Percentiles rank a stretch among this genome's conserved stretches.
phyloP scores from a whole-genome alignment of 1,140 invertebrate genomes.

The Cherax destructor region DNA sequence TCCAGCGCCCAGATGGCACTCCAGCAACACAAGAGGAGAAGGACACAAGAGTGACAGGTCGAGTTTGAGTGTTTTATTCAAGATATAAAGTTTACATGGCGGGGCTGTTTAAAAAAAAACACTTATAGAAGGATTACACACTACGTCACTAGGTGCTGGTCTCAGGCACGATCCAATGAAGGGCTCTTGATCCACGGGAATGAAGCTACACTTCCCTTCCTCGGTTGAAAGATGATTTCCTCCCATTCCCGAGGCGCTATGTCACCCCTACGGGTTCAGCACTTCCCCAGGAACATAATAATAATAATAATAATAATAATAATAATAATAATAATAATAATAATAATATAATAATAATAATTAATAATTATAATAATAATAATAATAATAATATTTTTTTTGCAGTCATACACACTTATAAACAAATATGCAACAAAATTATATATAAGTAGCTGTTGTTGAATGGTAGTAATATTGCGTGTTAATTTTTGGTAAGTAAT shows the following conservation, averaged over 20 bases:
- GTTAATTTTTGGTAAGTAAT: neutral
- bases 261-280: too few relatives aligned
- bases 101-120: neutral
- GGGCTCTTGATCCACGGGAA: too few relatives aligned
- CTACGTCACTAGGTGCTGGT: neutral
- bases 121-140: neutral
- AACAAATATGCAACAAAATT: slow-evolving; percentile 5
- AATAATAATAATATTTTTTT: neutral
- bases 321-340: too few relatives aligned
- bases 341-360: too few relatives aligned
- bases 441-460: neutral
- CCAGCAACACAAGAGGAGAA: too few relatives aligned
- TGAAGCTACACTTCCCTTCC: too few relatives aligned
- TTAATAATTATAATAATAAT: too few relatives aligned
- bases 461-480: neutral
- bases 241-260: too few relatives aligned
- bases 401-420: neutral
- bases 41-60: neutral
- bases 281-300: too few relatives aligned
- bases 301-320: neutral
- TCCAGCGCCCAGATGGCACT: too few relatives aligned
- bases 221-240: too few relatives aligned
- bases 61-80: neutral
- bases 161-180: neutral
- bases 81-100: slow-evolving; percentile 4